A percentile compares a stretch with the other conserved stretches of the same genome.
These are phyloP conservation scores for Chrysolina haemoptera DNA, from an alignment of 2,888 invertebrate species.

Conservation along the genomic window DNA sequence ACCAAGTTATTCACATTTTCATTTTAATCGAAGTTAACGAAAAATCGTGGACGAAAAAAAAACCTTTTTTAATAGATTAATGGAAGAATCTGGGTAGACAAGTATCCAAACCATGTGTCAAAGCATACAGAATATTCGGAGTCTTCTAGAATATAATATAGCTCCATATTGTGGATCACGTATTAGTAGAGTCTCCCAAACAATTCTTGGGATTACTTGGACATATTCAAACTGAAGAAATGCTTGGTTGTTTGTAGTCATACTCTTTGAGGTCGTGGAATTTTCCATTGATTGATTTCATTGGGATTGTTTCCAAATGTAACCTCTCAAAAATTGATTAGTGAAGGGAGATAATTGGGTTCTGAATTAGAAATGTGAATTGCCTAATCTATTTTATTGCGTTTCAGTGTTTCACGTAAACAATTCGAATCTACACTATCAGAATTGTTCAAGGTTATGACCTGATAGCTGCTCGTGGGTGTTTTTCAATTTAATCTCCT, in stretches of 20 bases:
- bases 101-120: no score
- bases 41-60: no score
- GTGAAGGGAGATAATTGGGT: neutral
- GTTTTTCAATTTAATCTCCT: neutral
- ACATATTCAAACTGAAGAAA: neutral
- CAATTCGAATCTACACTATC: neutral
- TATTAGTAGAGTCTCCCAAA: conserved; percentile 11
- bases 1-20: no score
- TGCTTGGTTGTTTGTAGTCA: conserved; percentile 26
- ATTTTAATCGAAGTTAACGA: no score
- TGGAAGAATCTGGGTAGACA: no score
- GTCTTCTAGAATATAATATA: no score
- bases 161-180: no score
- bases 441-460: neutral
- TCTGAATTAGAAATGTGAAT: neutral
- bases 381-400: neutral
- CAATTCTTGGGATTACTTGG: conserved; percentile 16
- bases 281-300: conserved; percentile 35
- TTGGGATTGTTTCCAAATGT: neutral
- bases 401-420: neutral
- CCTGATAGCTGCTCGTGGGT: no score
- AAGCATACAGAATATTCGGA: no score
- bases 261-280: conserved; percentile 12
- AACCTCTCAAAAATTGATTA: neutral
- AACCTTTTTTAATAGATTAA: no score